A percentile compares a stretch with the other conserved stretches of the same genome.
Evolutionary conservation across 2,113 vertebrate species (phyloP).

Genomic region (Triplophysa siluroides): DNA sequence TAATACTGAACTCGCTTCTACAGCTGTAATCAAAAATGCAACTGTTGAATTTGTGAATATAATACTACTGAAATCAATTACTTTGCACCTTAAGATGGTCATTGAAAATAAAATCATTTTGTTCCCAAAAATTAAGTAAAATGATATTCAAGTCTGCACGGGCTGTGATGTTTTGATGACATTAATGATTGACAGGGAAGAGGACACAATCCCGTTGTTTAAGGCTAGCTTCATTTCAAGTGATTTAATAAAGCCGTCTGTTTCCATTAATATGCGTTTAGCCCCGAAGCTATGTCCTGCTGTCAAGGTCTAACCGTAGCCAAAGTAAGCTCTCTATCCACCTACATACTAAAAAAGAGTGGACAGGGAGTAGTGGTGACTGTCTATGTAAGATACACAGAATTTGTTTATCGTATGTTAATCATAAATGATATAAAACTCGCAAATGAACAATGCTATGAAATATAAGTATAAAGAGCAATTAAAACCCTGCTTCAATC

Average conservation of each 20-base stretch:
- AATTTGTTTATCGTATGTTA: neutral
- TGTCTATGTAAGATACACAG: conserved; percentile 15
- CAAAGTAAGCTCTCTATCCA: conserved; percentile 13
- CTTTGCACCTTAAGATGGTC: neutral
- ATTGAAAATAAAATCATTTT: neutral
- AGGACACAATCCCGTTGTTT: conserved; percentile 8
- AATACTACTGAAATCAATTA: neutral
- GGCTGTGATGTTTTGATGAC: neutral
- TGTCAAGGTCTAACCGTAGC: neutral
- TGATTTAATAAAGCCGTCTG: neutral
- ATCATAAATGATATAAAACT: conserved; percentile 11
- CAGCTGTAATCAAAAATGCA: neutral
- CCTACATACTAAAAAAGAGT: conserved; percentile 1
- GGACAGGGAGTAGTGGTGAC: conserved; percentile 14
- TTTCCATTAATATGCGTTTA: conserved; percentile 7
- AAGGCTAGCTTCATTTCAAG: conserved; percentile 24
- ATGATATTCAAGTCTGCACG: neutral
- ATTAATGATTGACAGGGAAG: neutral
- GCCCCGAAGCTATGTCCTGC: neutral
- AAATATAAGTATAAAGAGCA: conserved; percentile 46
- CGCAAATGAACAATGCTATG: conserved; percentile 43
- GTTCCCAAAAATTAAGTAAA: neutral
- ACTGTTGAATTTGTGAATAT: neutral
- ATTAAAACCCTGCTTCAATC: conserved; percentile 31
- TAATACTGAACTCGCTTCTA: conserved; percentile 4